A percentile compares a stretch with the other conserved stretches of the same genome.
phyloP scores from a whole-genome alignment of 2,113 vertebrate genomes.

The Corydoras sp. region DNA sequence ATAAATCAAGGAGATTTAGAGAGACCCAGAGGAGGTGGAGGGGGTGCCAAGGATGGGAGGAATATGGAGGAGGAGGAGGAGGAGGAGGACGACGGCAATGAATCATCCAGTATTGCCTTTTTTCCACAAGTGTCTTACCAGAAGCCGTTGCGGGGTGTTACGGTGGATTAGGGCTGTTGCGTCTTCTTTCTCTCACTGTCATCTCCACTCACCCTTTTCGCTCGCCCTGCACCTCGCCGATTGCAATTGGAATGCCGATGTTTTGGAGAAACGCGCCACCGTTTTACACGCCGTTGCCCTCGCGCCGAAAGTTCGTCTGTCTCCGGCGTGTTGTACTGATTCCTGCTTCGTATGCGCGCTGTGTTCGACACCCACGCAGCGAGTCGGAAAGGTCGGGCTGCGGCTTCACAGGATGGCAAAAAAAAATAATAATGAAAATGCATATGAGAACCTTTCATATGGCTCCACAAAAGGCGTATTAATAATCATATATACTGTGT shows the following conservation, averaged over 20 bases:
- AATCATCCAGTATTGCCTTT: constrained; percentile 55
- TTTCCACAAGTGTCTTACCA: constrained; percentile 41
- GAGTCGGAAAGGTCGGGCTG: too few species aligned
- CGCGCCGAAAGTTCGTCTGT: background rate
- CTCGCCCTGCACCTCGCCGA: constrained; percentile 26
- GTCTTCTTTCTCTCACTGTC: constrained; percentile 7
- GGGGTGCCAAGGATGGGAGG: constrained; percentile 39
- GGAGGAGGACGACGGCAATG: constrained; percentile 31
- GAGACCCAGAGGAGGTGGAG: constrained; percentile 5
- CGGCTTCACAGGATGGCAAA: too few species aligned
- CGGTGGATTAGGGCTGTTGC: constrained; percentile 54
- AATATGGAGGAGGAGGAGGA: constrained; percentile 27
- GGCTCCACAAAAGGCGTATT: too few species aligned
- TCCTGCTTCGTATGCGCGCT: background rate
- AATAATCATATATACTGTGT: too few species aligned
- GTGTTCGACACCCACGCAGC: background rate
- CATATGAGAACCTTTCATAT: too few species aligned
- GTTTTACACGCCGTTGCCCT: background rate
- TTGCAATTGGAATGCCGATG: constrained; percentile 22
- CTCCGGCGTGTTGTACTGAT: background rate
- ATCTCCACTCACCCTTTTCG: background rate
- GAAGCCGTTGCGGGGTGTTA: constrained; percentile 62
- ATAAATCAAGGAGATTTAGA: constrained; percentile 52
- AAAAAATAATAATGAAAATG: too few species aligned
- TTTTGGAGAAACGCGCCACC: constrained; percentile 20